Base-by-base conservation (phyloP, 2,113 vertebrate genomes). In the Propithecus coquereli region DNA sequence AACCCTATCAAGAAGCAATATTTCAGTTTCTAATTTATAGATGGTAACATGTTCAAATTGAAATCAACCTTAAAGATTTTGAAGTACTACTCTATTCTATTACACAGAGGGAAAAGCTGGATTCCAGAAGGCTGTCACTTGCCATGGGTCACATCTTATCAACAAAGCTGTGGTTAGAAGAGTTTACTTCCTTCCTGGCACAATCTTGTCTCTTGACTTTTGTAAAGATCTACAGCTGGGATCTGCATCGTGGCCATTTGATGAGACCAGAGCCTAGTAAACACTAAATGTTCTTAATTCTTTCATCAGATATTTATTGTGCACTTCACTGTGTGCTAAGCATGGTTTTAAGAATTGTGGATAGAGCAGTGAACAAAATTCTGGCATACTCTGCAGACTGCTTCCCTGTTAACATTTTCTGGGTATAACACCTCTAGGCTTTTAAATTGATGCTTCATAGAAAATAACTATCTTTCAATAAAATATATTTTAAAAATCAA, bases 401-500 rank as follows among this genome's bases (percentile, higher is more conserved):
- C 57, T 87, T 57, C 17, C 32, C 25, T 88, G 32, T 50, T 81
- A 52, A 34, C 22, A 2, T 50, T 85, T 88, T 71, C 43, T 43
- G 12, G 37, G 59, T 57, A 70, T 47, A 92, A 80, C 0, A 81
- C 18, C 17, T 27, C 30, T 73, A 52, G 17, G 5, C 9, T 86
- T 89, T 91, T 87, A 59, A 79, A 61, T 0, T 0, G n/a, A 77
- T 45, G 50, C 13, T 37, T 89, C 23, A 91, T 37, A 79, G 50
- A 77, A 95, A 89, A 82, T 61, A 32, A 0, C 5, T 37, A 40
- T 45, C 30, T n/a, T 84, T 34, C 27, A 93, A 84, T 45, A 73
- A 95, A 93, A 76, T 50, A 74, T 13, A 40, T 77, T 81, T 90
- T 59, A 96, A 6, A 6, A 70, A 79, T 84, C 32, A 81, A 37